Conservation (phyloP, 2,113 vertebrate species). For the Scophthalmus maximus region DNA sequence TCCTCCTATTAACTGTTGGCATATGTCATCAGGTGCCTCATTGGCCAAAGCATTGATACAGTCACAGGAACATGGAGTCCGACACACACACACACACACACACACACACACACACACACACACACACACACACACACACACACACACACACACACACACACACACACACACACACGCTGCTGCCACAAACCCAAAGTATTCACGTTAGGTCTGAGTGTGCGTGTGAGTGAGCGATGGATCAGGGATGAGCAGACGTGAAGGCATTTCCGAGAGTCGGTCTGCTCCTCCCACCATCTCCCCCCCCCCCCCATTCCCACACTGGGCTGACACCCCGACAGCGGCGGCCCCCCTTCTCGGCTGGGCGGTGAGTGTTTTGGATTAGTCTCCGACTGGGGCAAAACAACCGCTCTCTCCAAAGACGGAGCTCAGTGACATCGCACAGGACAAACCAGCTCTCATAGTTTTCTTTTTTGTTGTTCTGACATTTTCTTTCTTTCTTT, state of each 20-base stretch:
- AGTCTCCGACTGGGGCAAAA: slow-evolving; percentile 37
- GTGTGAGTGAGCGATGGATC: slow-evolving; percentile 25
- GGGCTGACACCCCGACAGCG: slow-evolving; percentile 52
- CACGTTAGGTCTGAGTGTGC: slow-evolving; percentile 58
- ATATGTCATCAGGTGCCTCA: slow-evolving; percentile 70
- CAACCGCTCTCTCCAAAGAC: slow-evolving; percentile 63
- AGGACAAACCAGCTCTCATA: slow-evolving; percentile 73
- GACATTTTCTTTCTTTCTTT: slow-evolving; percentile 37
- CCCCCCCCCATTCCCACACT: slow-evolving; percentile 67
- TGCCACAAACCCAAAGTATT: slow-evolving; percentile 86
- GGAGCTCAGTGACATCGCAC: slow-evolving; percentile 74
- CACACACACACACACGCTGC: slow-evolving; percentile 61
- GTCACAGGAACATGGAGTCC: slow-evolving; percentile 57
- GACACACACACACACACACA: slow-evolving; percentile 38
- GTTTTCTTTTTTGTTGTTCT: slow-evolving; percentile 40
- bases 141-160: too few relatives aligned
- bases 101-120: slow-evolving; percentile 52
- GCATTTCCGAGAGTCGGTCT: slow-evolving; percentile 38
- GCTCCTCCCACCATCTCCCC: slow-evolving; percentile 25
- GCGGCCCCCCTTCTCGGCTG: slow-evolving; percentile 29
- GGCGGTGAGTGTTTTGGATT: slow-evolving; percentile 53
- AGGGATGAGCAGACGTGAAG: slow-evolving; percentile 15
- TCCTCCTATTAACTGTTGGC: slow-evolving; percentile 46
- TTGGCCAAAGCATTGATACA: slow-evolving; percentile 64
- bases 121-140: slow-evolving; percentile 46